Conservation (phyloP, 2,113 vertebrate species). For the Hemicordylus capensis region DNA sequence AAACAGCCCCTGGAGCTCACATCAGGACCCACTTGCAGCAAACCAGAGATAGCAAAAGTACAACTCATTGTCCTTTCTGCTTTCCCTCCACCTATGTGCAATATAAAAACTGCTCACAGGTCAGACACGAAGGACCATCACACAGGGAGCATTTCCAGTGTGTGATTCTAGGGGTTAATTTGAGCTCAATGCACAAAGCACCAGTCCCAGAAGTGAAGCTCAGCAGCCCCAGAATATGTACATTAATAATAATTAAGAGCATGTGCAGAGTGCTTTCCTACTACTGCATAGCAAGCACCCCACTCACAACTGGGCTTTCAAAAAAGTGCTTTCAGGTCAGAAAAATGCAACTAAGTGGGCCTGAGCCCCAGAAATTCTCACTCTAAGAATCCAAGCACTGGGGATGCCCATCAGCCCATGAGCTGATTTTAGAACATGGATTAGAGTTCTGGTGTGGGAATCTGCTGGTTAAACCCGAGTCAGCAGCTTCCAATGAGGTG, state of each 20-base stretch:
- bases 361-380: neutral
- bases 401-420: neutral
- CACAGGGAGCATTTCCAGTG: neutral
- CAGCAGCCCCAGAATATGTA: neutral
- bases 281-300: neutral
- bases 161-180: neutral
- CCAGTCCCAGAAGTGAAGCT: neutral
- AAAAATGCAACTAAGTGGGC: neutral
- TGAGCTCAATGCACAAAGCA: neutral
- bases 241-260: neutral
- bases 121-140: neutral
- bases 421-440: neutral
- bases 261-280: neutral
- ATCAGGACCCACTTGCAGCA: neutral
- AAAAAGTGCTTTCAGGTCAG: neutral
- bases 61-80: neutral
- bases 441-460: neutral
- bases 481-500: neutral
- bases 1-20: neutral
- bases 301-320: neutral
- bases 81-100: neutral
- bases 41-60: neutral
- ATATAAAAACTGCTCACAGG: neutral
- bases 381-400: neutral
- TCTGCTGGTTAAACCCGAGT: neutral